Evolutionary conservation across 2,888 invertebrate species (phyloP), one percentile per base, ranked within the genome.

Genomic region (Halocaridina rubra): DNA sequence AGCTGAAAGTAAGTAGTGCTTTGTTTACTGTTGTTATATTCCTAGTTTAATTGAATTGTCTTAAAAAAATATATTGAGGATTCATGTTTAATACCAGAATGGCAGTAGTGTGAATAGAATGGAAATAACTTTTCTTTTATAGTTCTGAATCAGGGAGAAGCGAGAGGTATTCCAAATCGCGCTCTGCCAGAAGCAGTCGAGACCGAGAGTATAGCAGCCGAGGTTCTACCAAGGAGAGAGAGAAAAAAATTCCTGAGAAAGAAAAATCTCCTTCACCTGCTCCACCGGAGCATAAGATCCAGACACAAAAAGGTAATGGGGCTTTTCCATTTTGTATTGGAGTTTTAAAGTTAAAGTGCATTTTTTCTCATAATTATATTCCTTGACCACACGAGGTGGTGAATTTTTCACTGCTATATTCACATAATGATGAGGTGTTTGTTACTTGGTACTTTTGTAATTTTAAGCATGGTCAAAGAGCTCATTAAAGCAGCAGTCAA

Each of bases 81-180:
- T n/a, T 33, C 27, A 2, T 22, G 13, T 16, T 39, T 33, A 22
- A 22, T 30, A n/a, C 19, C 27, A 0, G 33, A 13, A 1, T 69
- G n/a, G 30, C 69, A 19, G 27, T 29, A 16, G 30, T 10, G 24
- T 3, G 10, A 13, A 27, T 19, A 29, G 24, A 13, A 69, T 27
- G 19, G 8, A 71, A 10, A 30, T 1, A 16, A 71, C 1, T 22
- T 71, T 29, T 27, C 33, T 71, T 71, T 71, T 71, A 8, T 19
- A 81, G 81, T 24, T 29, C 22, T 33, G 81, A 61, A n/a, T 81
- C 81, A 33, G 69, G 61, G 16, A 32, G 59, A 33, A 81, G 81
- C 22, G 61, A 27, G 22, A 57, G 76, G 8, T 84, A 84, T 57
- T 80, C 84, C 2, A 84, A 75, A 22, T 84, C 84, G 3, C 32